These are phyloP conservation scores for Luperina testacea DNA, from an alignment of 2,888 invertebrate genomes.

Conservation along the genomic window DNA sequence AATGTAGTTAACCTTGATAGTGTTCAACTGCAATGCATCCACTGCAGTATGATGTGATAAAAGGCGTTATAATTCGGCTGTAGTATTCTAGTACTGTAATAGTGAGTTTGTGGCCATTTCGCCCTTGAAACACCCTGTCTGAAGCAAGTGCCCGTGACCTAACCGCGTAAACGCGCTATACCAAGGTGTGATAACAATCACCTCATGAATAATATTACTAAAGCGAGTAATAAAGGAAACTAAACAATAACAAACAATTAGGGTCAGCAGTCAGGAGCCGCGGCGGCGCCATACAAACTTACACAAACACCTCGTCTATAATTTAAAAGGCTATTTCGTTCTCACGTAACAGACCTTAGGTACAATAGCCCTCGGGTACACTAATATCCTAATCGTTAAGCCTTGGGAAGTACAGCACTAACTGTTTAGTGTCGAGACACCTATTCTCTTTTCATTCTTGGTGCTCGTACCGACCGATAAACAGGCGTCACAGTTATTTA, in stretches of 20 bases:
- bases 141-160: slow-evolving; percentile 49
- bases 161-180: slow-evolving; percentile 42
- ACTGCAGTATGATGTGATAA: slow-evolving; percentile 15
- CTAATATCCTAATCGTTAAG: slow-evolving; percentile 8
- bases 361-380: background rate
- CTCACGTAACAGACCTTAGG: background rate
- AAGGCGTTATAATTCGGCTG: slow-evolving; percentile 8
- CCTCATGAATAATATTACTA: slow-evolving; percentile 54
- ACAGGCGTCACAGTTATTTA: slow-evolving; percentile 12
- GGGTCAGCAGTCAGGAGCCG: slow-evolving; percentile 4
- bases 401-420: background rate
- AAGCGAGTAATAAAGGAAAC: slow-evolving; percentile 21
- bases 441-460: slow-evolving; percentile 20
- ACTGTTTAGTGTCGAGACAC: slow-evolving; percentile 3
- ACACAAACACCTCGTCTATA: background rate
- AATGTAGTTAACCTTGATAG: slow-evolving; percentile 1
- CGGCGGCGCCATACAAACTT: background rate
- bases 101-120: background rate
- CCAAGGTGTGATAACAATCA: slow-evolving; percentile 63
- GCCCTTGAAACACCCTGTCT: slow-evolving; percentile 38
- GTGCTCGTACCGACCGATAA: slow-evolving; percentile 18
- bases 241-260: slow-evolving; percentile 49
- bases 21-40: slow-evolving; percentile 12
- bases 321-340: slow-evolving; percentile 19
- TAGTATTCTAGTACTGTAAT: slow-evolving; percentile 23